A percentile compares a stretch with the other conserved stretches of the same genome.
phyloP scores from a whole-genome alignment of 2,113 vertebrate genomes.

The Heptranchias perlo region DNA sequence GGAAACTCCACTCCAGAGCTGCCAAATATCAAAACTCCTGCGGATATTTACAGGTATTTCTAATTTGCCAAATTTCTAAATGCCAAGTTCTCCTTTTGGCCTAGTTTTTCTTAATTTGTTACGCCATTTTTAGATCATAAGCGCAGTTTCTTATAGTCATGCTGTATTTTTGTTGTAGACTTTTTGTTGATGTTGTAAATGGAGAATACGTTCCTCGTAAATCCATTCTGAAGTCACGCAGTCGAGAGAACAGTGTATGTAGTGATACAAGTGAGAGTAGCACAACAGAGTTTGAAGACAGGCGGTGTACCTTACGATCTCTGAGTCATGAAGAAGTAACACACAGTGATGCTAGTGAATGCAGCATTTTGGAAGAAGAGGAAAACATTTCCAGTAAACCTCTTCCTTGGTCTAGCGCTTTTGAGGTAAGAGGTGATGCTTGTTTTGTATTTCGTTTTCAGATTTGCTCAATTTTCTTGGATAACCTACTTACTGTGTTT shows the following conservation, averaged over 20 bases:
- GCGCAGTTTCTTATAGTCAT: too few relatives aligned
- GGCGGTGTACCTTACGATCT: slow-evolving; percentile 62
- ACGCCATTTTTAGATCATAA: neutral
- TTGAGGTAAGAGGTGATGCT: slow-evolving; percentile 53
- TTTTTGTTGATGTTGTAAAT: slow-evolving; percentile 92
- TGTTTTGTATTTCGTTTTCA: slow-evolving; percentile 44
- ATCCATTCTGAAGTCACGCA: slow-evolving; percentile 94
- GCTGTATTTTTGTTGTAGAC: slow-evolving; percentile 54
- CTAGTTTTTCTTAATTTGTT: neutral
- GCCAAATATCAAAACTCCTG: slow-evolving; percentile 76
- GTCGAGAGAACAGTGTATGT: slow-evolving; percentile 95
- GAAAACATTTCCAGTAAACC: slow-evolving; percentile 48
- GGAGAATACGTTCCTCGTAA: slow-evolving; percentile 84
- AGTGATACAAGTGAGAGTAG: slow-evolving; percentile 81
- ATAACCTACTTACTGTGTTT: too few relatives aligned
- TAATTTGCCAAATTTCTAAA: neutral
- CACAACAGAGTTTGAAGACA: slow-evolving; percentile 76
- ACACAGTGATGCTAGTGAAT: slow-evolving; percentile 72
- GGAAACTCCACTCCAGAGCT: slow-evolving; percentile 65
- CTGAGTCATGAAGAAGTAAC: slow-evolving; percentile 62
- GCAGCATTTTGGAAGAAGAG: slow-evolving; percentile 68
- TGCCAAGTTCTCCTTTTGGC: slow-evolving; percentile 25
- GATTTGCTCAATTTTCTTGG: slow-evolving; percentile 9
- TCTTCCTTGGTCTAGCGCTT: slow-evolving; percentile 50
- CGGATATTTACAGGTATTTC: slow-evolving; percentile 83